phyloP scores from a whole-genome alignment of 1,140 invertebrate species.

The Drosophila auraria region DNA sequence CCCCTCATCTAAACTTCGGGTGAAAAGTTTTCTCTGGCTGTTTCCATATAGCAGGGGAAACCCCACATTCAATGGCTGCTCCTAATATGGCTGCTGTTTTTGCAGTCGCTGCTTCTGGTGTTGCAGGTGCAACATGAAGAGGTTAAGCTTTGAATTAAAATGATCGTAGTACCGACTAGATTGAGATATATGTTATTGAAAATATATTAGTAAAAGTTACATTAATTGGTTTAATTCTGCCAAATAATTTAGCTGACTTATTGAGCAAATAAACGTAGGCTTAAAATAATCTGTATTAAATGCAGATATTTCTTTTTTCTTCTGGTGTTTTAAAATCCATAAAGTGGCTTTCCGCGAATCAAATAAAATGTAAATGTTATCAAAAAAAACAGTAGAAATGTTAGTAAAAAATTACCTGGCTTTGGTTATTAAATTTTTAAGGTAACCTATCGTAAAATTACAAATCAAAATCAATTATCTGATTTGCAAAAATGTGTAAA shows the following conservation, averaged over 20 bases:
- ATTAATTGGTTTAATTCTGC: too few relatives aligned
- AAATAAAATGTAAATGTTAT: background rate
- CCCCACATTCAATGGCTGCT: constrained; percentile 7
- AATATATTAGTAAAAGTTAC: background rate
- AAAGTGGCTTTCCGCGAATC: too few relatives aligned
- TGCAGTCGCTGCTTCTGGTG: background rate
- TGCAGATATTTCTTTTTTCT: too few relatives aligned
- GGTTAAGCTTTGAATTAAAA: background rate
- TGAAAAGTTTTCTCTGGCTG: constrained; percentile 16
- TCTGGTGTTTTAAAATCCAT: too few relatives aligned
- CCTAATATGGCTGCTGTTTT: constrained; percentile 23
- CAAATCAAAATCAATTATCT: too few relatives aligned
- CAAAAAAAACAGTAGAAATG: background rate
- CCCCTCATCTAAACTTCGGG: background rate
- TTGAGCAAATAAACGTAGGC: too few relatives aligned
- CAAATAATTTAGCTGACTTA: too few relatives aligned
- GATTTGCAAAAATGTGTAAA: too few relatives aligned
- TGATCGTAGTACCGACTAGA: background rate
- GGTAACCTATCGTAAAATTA: too few relatives aligned
- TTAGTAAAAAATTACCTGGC: too few relatives aligned
- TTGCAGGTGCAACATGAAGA: constrained; percentile 10
- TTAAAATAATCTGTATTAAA: too few relatives aligned
- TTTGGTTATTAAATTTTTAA: background rate
- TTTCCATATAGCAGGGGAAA: background rate
- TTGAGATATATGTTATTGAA: background rate